phyloP scores from a whole-genome alignment of 2,888 invertebrate species.

The Perizoma flavofasciatum region DNA sequence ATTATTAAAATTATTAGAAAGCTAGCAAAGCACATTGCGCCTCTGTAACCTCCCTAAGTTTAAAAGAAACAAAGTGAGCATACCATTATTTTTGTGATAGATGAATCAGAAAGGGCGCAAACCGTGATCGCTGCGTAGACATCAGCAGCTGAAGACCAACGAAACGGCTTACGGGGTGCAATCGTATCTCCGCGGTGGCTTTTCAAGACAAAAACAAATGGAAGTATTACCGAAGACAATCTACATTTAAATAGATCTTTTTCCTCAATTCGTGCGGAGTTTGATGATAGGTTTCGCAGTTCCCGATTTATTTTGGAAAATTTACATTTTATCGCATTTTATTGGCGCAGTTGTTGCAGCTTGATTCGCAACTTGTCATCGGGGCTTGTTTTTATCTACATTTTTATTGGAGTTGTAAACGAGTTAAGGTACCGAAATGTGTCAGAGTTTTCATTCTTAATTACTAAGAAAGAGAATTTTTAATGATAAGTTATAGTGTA shows the following conservation, averaged over 20 bases:
- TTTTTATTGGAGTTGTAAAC: conserved; percentile 11
- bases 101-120: conserved; percentile 33
- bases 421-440: not conserved
- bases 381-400: conserved; percentile 31
- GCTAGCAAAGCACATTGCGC: too few relatives aligned
- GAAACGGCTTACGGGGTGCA: conserved; percentile 63
- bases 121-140: conserved; percentile 35
- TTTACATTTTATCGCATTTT: conserved; percentile 66
- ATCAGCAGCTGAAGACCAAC: conserved; percentile 52
- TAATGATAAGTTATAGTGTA: not conserved
- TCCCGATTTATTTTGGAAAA: conserved; percentile 76
- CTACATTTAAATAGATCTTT: conserved; percentile 83
- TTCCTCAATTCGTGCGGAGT: conserved; percentile 79
- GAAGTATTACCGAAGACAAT: conserved; percentile 81
- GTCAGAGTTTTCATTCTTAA: not conserved
- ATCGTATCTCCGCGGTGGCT: conserved; percentile 70
- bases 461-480: not conserved
- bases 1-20: too few relatives aligned
- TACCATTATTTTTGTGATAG: conserved; percentile 25
- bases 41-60: too few relatives aligned
- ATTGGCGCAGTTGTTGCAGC: conserved; percentile 43
- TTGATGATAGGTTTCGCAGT: conserved; percentile 79
- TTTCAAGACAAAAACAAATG: conserved; percentile 80
- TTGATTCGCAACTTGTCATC: conserved; percentile 43
- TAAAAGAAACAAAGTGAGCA: conserved; percentile 26